These are phyloP conservation scores for Xestoiulus laeticollis DNA, from an alignment of 2,888 invertebrate species.

Conservation along the genomic window DNA sequence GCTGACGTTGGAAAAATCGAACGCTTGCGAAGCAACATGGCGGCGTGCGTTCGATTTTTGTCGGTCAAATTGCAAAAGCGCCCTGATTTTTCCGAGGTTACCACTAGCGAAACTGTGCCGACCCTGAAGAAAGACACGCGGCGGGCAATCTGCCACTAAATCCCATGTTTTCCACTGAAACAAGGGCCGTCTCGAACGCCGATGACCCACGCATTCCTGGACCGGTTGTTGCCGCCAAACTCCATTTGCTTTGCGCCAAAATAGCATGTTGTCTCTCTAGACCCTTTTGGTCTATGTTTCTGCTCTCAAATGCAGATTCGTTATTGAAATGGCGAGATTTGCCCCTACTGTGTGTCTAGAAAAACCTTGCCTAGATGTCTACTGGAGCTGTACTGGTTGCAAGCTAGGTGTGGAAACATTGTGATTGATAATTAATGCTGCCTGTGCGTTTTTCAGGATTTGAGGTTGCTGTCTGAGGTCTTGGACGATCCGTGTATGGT, in stretches of 20 bases:
- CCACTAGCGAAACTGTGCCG: not conserved
- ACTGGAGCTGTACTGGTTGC: too few species aligned
- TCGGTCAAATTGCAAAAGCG: not conserved
- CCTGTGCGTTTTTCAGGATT: not conserved
- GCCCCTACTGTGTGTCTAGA: too few species aligned
- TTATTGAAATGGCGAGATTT: too few species aligned
- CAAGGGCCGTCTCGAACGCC: not conserved
- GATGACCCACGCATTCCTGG: not conserved
- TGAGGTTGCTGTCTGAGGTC: too few species aligned
- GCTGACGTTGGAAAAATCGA: constrained; percentile 1
- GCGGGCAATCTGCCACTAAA: not conserved
- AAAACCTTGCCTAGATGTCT: too few species aligned
- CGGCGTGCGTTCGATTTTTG: constrained; percentile 30
- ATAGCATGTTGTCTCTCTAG: not conserved
- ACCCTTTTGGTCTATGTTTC: too few species aligned
- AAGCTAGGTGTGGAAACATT: too few species aligned
- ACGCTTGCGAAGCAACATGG: constrained; percentile 13
- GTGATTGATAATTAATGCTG: not conserved
- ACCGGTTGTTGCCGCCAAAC: constrained; percentile 9
- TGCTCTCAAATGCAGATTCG: too few species aligned
- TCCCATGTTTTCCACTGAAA: too few species aligned
- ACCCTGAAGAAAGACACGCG: not conserved
- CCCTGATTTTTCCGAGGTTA: not conserved
- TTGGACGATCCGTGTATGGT: too few species aligned
- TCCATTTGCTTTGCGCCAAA: not conserved